Evolutionary conservation across 1,140 invertebrate genomes (phyloP).

Genomic region (Drosophila lini): DNA sequence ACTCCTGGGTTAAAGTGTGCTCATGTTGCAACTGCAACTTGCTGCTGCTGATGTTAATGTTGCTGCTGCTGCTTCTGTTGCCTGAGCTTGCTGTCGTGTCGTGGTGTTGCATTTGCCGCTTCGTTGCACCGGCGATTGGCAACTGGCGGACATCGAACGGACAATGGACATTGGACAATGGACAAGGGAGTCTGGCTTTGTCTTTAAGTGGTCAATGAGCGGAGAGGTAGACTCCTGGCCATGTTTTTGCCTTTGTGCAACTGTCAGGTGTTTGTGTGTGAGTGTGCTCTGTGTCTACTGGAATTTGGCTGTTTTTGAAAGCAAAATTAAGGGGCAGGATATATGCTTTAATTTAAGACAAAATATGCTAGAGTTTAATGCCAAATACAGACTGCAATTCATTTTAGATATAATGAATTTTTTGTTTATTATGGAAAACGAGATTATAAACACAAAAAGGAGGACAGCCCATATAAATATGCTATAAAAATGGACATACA

Average conservation of each 20-base stretch:
- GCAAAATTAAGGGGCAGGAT: not conserved
- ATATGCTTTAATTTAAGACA: conserved; percentile 1
- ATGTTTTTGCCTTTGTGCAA: conserved; percentile 35
- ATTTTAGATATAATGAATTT: too few species aligned
- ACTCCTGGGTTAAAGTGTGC: conserved; percentile 63
- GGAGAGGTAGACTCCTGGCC: conserved; percentile 22
- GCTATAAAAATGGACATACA: not conserved
- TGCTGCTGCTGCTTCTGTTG: conserved; percentile 29
- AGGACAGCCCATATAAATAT: not conserved
- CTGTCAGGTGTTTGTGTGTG: conserved; percentile 31
- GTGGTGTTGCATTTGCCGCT: conserved; percentile 76
- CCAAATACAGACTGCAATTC: not conserved
- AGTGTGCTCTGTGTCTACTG: conserved; percentile 7
- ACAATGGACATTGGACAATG: conserved; percentile 33
- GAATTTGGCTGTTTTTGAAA: conserved; percentile 13
- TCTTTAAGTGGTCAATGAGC: conserved; percentile 75
- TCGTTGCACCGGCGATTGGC: conserved; percentile 74
- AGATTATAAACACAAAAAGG: not conserved
- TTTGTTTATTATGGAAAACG: not conserved
- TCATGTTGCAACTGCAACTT: conserved; percentile 56
- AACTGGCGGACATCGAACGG: conserved; percentile 51
- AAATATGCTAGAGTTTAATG: not conserved
- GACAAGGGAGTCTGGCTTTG: conserved; percentile 41
- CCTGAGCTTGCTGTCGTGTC: conserved; percentile 62
- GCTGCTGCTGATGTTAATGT: conserved; percentile 11